Base-by-base conservation (phyloP, 2,888 invertebrate genomes). In the Rhogogaster chlorosoma region DNA sequence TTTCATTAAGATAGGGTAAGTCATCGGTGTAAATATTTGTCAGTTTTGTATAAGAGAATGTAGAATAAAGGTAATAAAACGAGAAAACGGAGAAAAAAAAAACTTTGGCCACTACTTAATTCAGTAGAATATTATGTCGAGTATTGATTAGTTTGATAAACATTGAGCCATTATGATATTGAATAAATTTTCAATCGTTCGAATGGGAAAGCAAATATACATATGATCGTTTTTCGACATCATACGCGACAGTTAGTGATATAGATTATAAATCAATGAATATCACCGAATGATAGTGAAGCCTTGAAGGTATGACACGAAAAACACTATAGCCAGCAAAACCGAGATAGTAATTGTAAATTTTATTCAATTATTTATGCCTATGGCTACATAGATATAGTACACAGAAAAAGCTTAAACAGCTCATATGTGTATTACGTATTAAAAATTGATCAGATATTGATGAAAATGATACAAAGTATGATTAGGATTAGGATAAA, bases 1-100 rank as follows among this genome's bases (percentile, higher is more conserved):
- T 32, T 45, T 77, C 42, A 49, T 15, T 77, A 32, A 53, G 42
- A 49, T 77, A 77, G 77, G 53, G 9, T 53, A 77, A 77, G 18
- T 77, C 49, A 77, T 77, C 32, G 18, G 12, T 77, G 77, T 77
- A 77, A 77, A 77, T 77, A 77, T 49, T 29, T 77, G 49, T 29
- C 49, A 77, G 53, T 77, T 77, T 77, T 77, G 10, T 77, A 77
- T 32, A 29, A 77, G 45, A 49, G 38, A 73, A 73, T 22, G 42
- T 42, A n/a, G 73, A 73, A 73, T 73, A 42, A 73, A 73, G 42
- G 42, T 42, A 73, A 42, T 73, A 1, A 32, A 67, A 67, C 10
- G 26, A 42, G n/a, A n/a, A n/a, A n/a, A n/a, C n/a, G n/a, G n/a
- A n/a, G n/a, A 73, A 42, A 73, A 61, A n/a, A n/a, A n/a, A 5